These are phyloP conservation scores for Geotrupes spiniger DNA, from an alignment of 2,888 invertebrate species.

Conservation along the genomic window DNA sequence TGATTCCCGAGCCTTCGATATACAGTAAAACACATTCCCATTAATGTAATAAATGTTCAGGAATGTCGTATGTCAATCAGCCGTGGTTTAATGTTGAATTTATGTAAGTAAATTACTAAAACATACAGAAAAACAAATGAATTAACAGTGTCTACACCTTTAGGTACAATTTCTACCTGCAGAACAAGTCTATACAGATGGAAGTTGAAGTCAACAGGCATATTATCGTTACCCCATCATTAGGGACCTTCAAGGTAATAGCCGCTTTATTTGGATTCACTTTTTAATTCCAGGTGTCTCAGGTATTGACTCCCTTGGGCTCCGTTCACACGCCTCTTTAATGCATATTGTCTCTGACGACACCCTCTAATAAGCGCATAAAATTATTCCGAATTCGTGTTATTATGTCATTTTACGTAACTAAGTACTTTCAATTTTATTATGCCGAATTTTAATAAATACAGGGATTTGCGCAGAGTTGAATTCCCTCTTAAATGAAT, in stretches of 20 bases:
- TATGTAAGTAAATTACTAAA: constrained; percentile 14
- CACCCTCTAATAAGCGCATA: constrained; percentile 13
- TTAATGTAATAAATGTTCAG: background rate
- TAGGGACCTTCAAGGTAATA: constrained; percentile 31
- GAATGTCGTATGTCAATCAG: background rate
- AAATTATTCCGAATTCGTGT: background rate
- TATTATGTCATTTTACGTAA: too few species aligned
- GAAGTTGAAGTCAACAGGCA: constrained; percentile 26
- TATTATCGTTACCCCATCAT: constrained; percentile 31
- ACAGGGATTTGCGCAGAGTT: too few species aligned
- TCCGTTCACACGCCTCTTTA: constrained; percentile 29
- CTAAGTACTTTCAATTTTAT: too few species aligned
- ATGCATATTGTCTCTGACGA: constrained; percentile 25
- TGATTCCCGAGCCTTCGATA: too few species aligned
- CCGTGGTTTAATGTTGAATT: constrained; percentile 5
- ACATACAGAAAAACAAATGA: constrained; percentile 24
- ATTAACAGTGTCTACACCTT: constrained; percentile 16
- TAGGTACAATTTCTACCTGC: constrained; percentile 15
- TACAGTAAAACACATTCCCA: too few species aligned
- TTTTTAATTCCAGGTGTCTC: constrained; percentile 29
- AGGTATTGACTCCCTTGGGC: constrained; percentile 9
- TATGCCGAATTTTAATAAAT: too few species aligned
- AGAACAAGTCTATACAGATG: constrained; percentile 3
- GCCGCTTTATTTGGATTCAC: constrained; percentile 31
- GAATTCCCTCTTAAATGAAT: too few species aligned